Evolutionary conservation across 2,797 vertebrate species (phyloP).

Genomic region (Amblyraja radiata): DNA sequence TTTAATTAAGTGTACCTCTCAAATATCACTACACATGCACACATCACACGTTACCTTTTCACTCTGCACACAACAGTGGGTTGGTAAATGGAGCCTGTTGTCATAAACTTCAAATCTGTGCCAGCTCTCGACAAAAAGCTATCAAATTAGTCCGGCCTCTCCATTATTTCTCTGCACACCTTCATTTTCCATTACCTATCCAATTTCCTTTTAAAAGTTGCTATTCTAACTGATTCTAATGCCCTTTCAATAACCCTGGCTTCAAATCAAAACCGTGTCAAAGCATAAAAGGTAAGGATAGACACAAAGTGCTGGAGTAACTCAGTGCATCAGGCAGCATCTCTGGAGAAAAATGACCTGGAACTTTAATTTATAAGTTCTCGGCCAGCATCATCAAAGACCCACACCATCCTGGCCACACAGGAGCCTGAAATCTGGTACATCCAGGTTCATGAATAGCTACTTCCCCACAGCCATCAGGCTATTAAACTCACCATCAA

Average conservation of each 20-base stretch:
- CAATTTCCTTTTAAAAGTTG: neutral
- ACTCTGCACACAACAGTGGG: neutral
- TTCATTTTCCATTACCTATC: neutral
- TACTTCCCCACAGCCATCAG: too few relatives aligned
- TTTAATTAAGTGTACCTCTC: conserved; percentile 28
- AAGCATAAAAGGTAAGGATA: neutral
- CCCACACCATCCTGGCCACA: too few relatives aligned
- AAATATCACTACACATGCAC: neutral
- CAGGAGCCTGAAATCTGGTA: too few relatives aligned
- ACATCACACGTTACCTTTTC: conserved; percentile 1
- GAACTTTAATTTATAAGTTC: too few relatives aligned
- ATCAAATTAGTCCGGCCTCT: neutral
- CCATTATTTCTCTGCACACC: neutral
- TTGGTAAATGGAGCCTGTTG: neutral
- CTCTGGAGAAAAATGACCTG: too few relatives aligned
- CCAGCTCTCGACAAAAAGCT: neutral
- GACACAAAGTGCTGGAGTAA: too few relatives aligned
- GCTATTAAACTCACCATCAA: too few relatives aligned
- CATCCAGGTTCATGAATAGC: too few relatives aligned
- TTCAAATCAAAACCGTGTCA: neutral
- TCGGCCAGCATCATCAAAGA: too few relatives aligned
- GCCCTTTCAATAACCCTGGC: neutral
- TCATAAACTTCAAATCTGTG: neutral
- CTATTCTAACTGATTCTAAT: too few relatives aligned
- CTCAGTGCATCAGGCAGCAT: too few relatives aligned